Percentiles rank a stretch among this genome's conserved stretches.
These are phyloP conservation scores for Tetranychus cinnabarinus DNA, from an alignment of 1,140 invertebrate genomes.

Conservation along the genomic window DNA sequence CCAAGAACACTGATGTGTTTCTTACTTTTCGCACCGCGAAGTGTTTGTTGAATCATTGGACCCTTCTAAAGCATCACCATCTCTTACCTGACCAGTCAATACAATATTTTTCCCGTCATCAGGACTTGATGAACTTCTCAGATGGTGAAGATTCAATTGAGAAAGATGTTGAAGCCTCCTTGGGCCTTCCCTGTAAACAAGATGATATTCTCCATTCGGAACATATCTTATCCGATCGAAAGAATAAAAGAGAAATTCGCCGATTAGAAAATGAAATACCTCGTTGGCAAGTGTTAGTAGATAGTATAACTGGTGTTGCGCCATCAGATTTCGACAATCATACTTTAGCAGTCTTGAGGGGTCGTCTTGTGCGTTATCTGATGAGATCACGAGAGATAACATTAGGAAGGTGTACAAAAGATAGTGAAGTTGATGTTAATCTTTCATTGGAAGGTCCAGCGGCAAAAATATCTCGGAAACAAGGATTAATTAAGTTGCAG, in stretches of 20 bases:
- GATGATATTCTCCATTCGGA: slow-evolving; percentile 16
- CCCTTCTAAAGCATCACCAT: slow-evolving; percentile 74
- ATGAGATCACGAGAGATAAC: slow-evolving; percentile 91
- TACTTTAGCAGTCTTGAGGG: slow-evolving; percentile 66
- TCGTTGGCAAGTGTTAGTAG: slow-evolving; percentile 79
- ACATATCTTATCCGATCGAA: slow-evolving; percentile 24
- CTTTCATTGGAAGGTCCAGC: slow-evolving; percentile 61
- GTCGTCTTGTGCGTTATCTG: slow-evolving; percentile 69
- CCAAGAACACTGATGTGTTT: slow-evolving; percentile 56
- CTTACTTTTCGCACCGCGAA: slow-evolving; percentile 64
- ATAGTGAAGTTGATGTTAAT: slow-evolving; percentile 78
- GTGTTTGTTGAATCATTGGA: slow-evolving; percentile 64
- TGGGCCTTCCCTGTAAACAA: neutral
- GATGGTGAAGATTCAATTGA: slow-evolving; percentile 69
- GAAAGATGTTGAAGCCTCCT: neutral
- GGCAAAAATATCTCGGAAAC: slow-evolving; percentile 44
- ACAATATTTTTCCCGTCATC: slow-evolving; percentile 27
- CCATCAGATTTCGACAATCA: slow-evolving; percentile 45
- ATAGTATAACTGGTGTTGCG: slow-evolving; percentile 41
- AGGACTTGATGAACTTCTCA: slow-evolving; percentile 55
- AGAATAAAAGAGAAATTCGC: slow-evolving; percentile 55
- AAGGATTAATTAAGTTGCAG: slow-evolving; percentile 65
- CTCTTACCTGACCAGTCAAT: slow-evolving; percentile 62
- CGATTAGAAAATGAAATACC: slow-evolving; percentile 64
- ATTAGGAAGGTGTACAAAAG: slow-evolving; percentile 64